phyloP scores from a whole-genome alignment of 2,113 vertebrate genomes.

The Dicrurus megarhynchus region DNA sequence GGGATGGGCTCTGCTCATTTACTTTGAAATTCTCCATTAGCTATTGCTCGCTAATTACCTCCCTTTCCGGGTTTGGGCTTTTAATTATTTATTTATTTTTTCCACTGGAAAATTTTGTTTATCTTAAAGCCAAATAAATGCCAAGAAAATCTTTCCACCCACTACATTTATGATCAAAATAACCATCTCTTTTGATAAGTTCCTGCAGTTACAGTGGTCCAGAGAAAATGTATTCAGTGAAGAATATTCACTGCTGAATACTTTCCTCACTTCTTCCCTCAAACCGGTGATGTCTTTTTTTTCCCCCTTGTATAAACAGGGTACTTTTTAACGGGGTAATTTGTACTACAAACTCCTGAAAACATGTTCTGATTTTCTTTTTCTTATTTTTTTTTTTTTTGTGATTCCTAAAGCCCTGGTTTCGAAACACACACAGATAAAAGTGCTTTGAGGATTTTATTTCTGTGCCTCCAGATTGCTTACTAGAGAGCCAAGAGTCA shows the following conservation, averaged over 20 bases:
- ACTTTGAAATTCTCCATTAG: conserved; percentile 14
- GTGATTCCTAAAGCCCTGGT: not conserved
- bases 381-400: not conserved
- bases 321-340: conserved; percentile 31
- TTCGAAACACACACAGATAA: not conserved
- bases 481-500: conserved; percentile 18
- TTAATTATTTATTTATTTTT: not conserved
- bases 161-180: conserved; percentile 47
- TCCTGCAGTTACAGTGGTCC: conserved; percentile 36
- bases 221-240: conserved; percentile 46
- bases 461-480: not conserved
- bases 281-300: not conserved
- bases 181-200: conserved; percentile 39
- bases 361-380: not conserved
- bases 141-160: conserved; percentile 38
- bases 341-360: conserved; percentile 49
- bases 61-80: not conserved
- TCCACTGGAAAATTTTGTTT: not conserved
- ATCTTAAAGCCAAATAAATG: conserved; percentile 28
- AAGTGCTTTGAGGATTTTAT: not conserved
- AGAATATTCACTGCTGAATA: conserved; percentile 34
- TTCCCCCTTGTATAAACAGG: not conserved
- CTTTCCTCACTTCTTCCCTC: conserved; percentile 1
- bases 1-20: not conserved
- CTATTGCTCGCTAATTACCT: conserved; percentile 4